phyloP scores from a whole-genome alignment of 2,113 vertebrate genomes.

The Thalassoma bifasciatum region DNA sequence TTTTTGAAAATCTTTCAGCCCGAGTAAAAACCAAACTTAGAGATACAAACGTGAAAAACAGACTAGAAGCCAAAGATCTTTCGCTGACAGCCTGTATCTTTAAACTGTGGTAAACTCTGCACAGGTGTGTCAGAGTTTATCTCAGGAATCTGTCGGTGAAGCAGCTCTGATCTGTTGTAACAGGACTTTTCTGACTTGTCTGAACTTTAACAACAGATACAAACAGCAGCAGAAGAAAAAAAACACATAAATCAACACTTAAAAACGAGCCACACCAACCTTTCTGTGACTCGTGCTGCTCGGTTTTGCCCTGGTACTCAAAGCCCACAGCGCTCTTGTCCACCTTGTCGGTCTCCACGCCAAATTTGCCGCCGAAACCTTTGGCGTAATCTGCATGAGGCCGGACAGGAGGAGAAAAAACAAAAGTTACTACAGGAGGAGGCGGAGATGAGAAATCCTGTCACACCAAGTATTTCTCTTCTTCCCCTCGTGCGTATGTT shows the following conservation, averaged over 20 bases:
- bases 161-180: not conserved
- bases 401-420: not conserved
- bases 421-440: slow-evolving; percentile 7
- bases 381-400: slow-evolving; percentile 88
- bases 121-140: slow-evolving; percentile 15
- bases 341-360: slow-evolving; percentile 94
- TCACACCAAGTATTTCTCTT: not conserved
- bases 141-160: slow-evolving; percentile 44
- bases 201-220: not conserved
- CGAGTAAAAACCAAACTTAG: too few species aligned
- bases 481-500: not conserved
- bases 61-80: too few species aligned
- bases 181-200: slow-evolving; percentile 23
- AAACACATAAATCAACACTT: too few species aligned
- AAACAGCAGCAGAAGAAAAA: not conserved
- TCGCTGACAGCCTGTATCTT: not conserved
- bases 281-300: slow-evolving; percentile 94
- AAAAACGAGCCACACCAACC: slow-evolving; percentile 74
- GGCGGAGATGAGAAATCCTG: not conserved
- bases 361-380: slow-evolving; percentile 93
- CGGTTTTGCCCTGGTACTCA: slow-evolving; percentile 95
- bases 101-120: too few species aligned
- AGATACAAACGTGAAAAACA: too few species aligned
- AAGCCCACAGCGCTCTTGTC: slow-evolving; percentile 96
- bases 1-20: too few species aligned